Evolutionary conservation across 2,797 vertebrate genomes (phyloP), one percentile per base, ranked within the genome.

Genomic region (Sebastes matsubarae): DNA sequence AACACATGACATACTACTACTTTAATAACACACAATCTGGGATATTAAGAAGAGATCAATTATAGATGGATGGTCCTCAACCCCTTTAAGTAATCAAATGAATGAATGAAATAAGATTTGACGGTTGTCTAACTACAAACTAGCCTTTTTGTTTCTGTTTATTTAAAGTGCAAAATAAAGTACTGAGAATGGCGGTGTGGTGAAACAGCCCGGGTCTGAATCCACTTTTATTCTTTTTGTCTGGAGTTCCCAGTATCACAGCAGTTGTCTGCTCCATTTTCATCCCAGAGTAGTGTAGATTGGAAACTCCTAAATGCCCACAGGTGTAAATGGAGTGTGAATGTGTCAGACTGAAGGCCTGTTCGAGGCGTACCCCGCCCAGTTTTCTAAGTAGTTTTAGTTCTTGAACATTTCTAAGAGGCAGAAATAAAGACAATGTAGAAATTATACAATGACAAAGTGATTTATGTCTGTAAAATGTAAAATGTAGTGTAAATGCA

Each of bases 311-410:
- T n/a, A 66, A 83, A 78, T n/a, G 27, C 60, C 68, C 24, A 24
- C 38, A 30, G 66, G 81, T 67, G 29, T 67, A 79, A 79, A 79
- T 0, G 13, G 24, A 13, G 79, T 58, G 63, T 69, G 69, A 71
- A 65, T 20, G 9, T 8, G 27, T 71, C 8, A 27, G 71, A 69
- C 59, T 50, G 60, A n/a, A 1, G 16, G 9, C 13, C 14, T 8
- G 57, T 24, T 6, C 2, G 14, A 55, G 20, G 5, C 36, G 38
- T 0, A 13, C n/a, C 34, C 10, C 79, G 14, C 73, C 70, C 8
- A 63, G 64, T 3, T 60, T 16, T 22, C 27, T 34, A 5, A 58
- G 16, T 3, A 1, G 38, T n/a, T 66, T 68, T 20, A 30, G 54
- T n/a, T 42, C 11, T 24, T 54, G 9, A 32, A 20, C n/a, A n/a